Conservation (phyloP, 37 sponge, comb jelly and placozoan species). For the Crambe crambe region DNA sequence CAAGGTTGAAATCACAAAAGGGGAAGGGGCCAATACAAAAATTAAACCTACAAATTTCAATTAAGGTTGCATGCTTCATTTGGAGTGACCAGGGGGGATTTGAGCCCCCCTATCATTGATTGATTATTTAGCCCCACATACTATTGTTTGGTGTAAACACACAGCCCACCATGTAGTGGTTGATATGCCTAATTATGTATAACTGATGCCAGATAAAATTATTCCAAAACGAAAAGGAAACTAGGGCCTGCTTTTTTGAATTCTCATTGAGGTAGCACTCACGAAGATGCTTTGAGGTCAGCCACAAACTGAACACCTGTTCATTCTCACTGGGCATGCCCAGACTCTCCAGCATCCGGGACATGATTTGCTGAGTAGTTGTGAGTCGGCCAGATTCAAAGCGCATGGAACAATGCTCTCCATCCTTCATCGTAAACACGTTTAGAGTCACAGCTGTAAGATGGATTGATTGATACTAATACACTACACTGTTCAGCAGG, state of each 20-base stretch:
- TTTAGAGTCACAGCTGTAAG: slow-evolving; percentile 50
- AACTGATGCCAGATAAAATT: too few relatives aligned
- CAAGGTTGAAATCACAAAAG: neutral
- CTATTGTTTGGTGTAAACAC: too few relatives aligned
- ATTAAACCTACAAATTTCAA: neutral
- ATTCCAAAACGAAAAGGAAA: too few relatives aligned
- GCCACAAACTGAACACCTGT: slow-evolving; percentile 71
- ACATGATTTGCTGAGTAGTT: slow-evolving; percentile 49
- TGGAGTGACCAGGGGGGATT: neutral
- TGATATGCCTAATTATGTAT: too few relatives aligned
- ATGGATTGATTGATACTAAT: too few relatives aligned
- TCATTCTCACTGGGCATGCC: slow-evolving; percentile 34
- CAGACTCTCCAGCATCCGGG: slow-evolving; percentile 23
- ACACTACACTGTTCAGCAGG: too few relatives aligned
- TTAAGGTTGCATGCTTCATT: too few relatives aligned
- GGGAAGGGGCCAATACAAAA: neutral
- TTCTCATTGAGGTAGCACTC: too few relatives aligned
- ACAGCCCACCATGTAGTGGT: too few relatives aligned
- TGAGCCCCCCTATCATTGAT: too few relatives aligned
- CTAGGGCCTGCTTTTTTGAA: too few relatives aligned
- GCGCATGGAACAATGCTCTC: neutral
- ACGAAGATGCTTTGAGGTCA: slow-evolving; percentile 75
- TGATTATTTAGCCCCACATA: too few relatives aligned
- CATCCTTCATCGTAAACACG: slow-evolving; percentile 43
- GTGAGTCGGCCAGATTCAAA: slow-evolving; percentile 61